These are phyloP conservation scores for Trachythela sp. DNA, from an alignment of 64 coral and sea anemone species.

Conservation along the genomic window DNA sequence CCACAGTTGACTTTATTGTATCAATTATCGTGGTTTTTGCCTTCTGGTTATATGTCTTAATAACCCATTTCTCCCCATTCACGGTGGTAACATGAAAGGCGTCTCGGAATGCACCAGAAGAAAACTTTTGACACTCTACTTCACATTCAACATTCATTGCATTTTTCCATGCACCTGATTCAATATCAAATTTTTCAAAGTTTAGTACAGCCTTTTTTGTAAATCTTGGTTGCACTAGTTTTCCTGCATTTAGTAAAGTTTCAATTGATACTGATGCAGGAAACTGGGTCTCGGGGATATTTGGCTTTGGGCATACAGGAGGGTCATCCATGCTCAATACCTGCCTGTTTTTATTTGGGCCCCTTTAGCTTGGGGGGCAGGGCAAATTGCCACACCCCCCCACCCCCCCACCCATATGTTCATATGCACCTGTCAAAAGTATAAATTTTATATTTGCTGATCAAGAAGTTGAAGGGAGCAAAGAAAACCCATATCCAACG, in stretches of 20 bases:
- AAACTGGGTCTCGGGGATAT: neutral
- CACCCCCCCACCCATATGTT: too few relatives aligned
- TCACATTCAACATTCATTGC: neutral
- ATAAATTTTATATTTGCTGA: too few relatives aligned
- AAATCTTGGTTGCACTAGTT: neutral
- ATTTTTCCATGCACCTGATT: neutral
- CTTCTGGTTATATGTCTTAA: slow-evolving; percentile 30
- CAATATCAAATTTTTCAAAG: slow-evolving; percentile 11
- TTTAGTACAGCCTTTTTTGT: neutral
- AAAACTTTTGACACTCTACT: slow-evolving; percentile 20
- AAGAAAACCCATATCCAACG: neutral
- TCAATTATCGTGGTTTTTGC: slow-evolving; percentile 24
- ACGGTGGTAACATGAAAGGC: slow-evolving; percentile 13
- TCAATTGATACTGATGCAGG: neutral
- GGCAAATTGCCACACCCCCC: too few relatives aligned
- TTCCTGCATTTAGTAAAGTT: neutral
- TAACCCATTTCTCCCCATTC: neutral
- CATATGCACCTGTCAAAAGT: too few relatives aligned
- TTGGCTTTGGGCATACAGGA: neutral
- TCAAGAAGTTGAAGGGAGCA: neutral
- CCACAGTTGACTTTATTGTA: slow-evolving; percentile 1
- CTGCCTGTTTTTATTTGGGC: neutral
- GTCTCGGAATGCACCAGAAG: slow-evolving; percentile 39
- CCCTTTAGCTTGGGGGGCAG: too few relatives aligned
- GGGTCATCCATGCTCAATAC: neutral